phyloP scores from a whole-genome alignment of 2,113 vertebrate species.

The Varanus salvator region DNA sequence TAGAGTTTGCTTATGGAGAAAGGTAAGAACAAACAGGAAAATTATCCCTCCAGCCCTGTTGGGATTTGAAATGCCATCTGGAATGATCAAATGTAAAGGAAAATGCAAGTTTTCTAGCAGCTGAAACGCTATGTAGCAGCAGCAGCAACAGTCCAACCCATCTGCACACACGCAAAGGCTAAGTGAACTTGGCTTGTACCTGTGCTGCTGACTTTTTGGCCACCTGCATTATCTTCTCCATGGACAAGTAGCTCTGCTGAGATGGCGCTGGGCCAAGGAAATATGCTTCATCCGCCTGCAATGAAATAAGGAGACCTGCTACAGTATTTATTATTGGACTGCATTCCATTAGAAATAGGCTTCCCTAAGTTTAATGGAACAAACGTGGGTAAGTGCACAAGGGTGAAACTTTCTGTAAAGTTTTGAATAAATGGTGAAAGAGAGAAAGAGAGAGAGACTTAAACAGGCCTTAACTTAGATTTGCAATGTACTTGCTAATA shows the following conservation, averaged over 20 bases:
- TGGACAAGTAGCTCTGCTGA: conserved; percentile 94
- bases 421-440: background rate
- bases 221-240: conserved; percentile 94
- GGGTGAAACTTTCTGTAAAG: too few relatives aligned
- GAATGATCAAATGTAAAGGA: background rate
- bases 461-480: background rate
- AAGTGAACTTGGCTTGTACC: conserved; percentile 68
- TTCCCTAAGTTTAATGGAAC: background rate
- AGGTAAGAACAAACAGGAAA: background rate
- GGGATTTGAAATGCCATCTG: background rate
- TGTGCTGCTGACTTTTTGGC: conserved; percentile 89
- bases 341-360: background rate
- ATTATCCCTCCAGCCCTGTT: too few relatives aligned
- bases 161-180: background rate
- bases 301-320: background rate
- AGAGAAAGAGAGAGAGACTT: background rate
- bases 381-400: background rate
- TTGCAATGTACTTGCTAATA: background rate
- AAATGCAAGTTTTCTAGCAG: background rate
- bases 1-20: background rate
- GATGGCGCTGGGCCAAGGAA: conserved; percentile 91
- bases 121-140: background rate
- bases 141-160: too few relatives aligned
- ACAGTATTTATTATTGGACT: background rate
- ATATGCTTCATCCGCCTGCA: conserved; percentile 94